Evolutionary conservation across 2,797 vertebrate species (phyloP).

Genomic region (Lepus townsendii): DNA sequence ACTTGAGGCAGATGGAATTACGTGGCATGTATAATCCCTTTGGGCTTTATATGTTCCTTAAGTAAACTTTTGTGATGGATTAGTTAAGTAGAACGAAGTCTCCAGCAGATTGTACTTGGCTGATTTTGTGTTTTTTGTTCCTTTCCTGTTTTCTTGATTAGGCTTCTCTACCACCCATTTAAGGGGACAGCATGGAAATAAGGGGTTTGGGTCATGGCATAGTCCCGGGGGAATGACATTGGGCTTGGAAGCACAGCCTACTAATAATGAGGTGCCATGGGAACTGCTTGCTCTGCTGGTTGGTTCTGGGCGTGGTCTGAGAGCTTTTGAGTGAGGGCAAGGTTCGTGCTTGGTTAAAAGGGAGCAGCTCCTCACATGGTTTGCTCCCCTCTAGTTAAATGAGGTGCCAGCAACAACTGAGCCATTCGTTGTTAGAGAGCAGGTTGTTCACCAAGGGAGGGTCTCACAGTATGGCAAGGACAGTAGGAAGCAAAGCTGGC

Average conservation of each 20-base stretch:
- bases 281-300: too few relatives aligned
- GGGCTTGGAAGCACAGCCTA: background rate
- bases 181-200: background rate
- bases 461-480: background rate
- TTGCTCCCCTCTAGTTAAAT: background rate
- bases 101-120: slow-evolving; percentile 19
- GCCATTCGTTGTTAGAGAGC: background rate
- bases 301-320: background rate
- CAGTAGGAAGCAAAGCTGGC: background rate
- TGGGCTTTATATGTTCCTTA: slow-evolving; percentile 48
- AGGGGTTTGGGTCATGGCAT: background rate
- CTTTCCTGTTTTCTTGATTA: slow-evolving; percentile 16
- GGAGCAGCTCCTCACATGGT: background rate
- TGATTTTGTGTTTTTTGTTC: slow-evolving; percentile 53
- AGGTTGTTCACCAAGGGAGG: background rate
- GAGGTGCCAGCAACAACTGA: background rate
- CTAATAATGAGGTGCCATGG: background rate
- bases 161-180: background rate
- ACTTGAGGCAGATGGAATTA: slow-evolving; percentile 55
- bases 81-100: background rate
- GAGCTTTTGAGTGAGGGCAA: background rate
- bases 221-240: too few relatives aligned
- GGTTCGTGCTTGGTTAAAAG: background rate
- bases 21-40: slow-evolving; percentile 52
- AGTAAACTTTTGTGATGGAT: slow-evolving; percentile 13